These are phyloP conservation scores for Phorcus lineatus DNA, from an alignment of 2,888 invertebrate species.

Conservation along the genomic window DNA sequence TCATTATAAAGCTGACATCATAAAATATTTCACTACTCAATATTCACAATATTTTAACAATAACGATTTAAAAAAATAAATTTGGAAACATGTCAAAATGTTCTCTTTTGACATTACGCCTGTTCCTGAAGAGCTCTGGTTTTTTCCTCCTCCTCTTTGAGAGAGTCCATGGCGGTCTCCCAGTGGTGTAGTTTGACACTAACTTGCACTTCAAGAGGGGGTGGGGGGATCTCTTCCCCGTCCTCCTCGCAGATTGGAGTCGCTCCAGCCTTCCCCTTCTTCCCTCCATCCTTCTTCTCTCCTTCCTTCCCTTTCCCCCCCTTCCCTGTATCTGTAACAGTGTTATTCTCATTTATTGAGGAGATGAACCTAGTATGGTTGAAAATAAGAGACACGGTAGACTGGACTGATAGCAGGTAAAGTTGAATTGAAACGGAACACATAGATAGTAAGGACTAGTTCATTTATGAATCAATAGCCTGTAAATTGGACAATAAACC, in stretches of 20 bases:
- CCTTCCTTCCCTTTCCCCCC: constrained; percentile 50
- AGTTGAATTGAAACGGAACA: too few species aligned
- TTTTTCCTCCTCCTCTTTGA: constrained; percentile 61
- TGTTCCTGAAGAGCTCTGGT: constrained; percentile 24
- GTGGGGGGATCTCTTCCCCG: constrained; percentile 58
- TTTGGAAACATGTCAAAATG: not conserved
- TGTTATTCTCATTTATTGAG: too few species aligned
- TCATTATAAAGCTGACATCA: too few species aligned
- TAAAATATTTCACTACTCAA: too few species aligned
- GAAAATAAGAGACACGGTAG: too few species aligned
- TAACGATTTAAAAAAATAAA: too few species aligned
- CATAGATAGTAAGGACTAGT: too few species aligned
- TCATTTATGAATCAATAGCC: too few species aligned
- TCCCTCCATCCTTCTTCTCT: constrained; percentile 49
- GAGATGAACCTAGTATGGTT: too few species aligned
- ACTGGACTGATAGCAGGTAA: too few species aligned
- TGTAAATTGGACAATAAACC: too few species aligned
- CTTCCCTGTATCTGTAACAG: constrained; percentile 17
- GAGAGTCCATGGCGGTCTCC: constrained; percentile 68
- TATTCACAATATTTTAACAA: too few species aligned
- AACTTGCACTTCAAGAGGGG: constrained; percentile 64
- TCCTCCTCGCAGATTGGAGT: constrained; percentile 40
- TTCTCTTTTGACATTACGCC: not conserved
- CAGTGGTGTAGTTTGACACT: constrained; percentile 68
- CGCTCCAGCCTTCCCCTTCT: constrained; percentile 50